Conservation (phyloP, 1,140 invertebrate genomes). For the Battus philenor region DNA sequence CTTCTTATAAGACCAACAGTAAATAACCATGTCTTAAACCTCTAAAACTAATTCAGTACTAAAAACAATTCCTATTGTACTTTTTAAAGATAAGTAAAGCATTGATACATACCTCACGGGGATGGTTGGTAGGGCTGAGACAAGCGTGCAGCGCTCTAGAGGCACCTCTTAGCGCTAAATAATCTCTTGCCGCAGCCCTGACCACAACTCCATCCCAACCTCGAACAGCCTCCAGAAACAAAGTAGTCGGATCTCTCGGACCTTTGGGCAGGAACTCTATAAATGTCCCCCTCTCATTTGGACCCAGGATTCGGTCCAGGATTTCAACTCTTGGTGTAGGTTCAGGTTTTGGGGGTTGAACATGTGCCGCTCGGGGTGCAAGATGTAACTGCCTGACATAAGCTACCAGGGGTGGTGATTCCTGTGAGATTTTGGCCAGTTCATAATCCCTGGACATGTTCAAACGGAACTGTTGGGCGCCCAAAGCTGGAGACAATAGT, state of each 20-base stretch:
- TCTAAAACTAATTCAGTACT: too few relatives aligned
- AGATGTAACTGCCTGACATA: conserved; percentile 81
- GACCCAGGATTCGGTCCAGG: conserved; percentile 42
- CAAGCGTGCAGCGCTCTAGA: conserved; percentile 82
- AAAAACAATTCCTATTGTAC: not conserved
- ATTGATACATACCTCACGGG: conserved; percentile 79
- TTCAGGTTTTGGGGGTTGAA: conserved; percentile 24
- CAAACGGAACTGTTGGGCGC: conserved; percentile 80
- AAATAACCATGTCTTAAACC: not conserved
- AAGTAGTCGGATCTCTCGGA: conserved; percentile 76
- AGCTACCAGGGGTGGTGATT: conserved; percentile 82
- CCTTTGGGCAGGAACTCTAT: conserved; percentile 78
- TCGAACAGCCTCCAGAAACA: conserved; percentile 82
- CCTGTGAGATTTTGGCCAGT: conserved; percentile 81
- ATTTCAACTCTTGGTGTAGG: conserved; percentile 31
- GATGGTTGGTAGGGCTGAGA: conserved; percentile 83
- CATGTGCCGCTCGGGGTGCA: conserved; percentile 38
- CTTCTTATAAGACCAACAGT: not conserved
- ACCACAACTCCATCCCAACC: conserved; percentile 85
- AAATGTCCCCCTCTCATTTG: conserved; percentile 77
- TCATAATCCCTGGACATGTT: conserved; percentile 87
- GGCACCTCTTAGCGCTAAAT: conserved; percentile 78
- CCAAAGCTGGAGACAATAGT: conserved; percentile 74
- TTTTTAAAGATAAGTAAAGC: too few relatives aligned
- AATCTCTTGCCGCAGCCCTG: conserved; percentile 84